Evolutionary conservation across 2,797 vertebrate species (phyloP).

Genomic region (Hippoglossus hippoglossus): DNA sequence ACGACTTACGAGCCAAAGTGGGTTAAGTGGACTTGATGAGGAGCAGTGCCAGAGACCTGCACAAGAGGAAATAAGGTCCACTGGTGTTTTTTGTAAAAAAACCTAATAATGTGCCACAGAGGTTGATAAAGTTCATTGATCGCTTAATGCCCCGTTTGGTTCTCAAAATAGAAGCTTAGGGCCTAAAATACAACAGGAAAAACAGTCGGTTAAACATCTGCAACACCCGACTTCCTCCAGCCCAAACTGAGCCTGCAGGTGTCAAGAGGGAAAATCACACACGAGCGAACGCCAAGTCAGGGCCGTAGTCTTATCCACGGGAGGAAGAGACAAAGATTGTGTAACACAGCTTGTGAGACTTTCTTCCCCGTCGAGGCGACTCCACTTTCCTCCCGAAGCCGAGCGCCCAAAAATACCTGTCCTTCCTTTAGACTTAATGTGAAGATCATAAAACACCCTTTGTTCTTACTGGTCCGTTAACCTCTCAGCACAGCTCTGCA

Average conservation of each 20-base stretch:
- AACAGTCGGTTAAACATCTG: slow-evolving; percentile 59
- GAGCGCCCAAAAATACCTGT: slow-evolving; percentile 69
- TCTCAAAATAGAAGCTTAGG: slow-evolving; percentile 30
- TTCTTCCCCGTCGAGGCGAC: slow-evolving; percentile 16
- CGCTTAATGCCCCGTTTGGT: slow-evolving; percentile 21
- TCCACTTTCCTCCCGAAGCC: slow-evolving; percentile 38
- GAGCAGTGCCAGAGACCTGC: not conserved
- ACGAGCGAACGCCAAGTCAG: slow-evolving; percentile 35
- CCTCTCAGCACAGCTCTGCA: slow-evolving; percentile 38
- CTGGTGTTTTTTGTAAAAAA: slow-evolving; percentile 12
- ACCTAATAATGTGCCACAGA: slow-evolving; percentile 10
- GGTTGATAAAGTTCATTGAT: slow-evolving; percentile 23
- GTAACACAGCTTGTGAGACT: not conserved
- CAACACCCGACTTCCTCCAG: slow-evolving; percentile 57
- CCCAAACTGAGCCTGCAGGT: slow-evolving; percentile 56
- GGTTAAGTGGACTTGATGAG: not conserved
- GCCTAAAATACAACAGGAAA: slow-evolving; percentile 21
- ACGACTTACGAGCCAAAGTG: too few species aligned
- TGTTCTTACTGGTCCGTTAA: slow-evolving; percentile 67
- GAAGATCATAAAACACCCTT: slow-evolving; percentile 67
- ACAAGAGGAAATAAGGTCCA: slow-evolving; percentile 3
- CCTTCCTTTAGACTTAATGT: slow-evolving; percentile 57
- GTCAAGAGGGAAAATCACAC: slow-evolving; percentile 23
- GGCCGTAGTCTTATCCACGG: slow-evolving; percentile 20
- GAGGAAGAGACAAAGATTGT: slow-evolving; percentile 26